Evolutionary conservation across 1,140 invertebrate species (phyloP).

Genomic region (Aphis gossypii): DNA sequence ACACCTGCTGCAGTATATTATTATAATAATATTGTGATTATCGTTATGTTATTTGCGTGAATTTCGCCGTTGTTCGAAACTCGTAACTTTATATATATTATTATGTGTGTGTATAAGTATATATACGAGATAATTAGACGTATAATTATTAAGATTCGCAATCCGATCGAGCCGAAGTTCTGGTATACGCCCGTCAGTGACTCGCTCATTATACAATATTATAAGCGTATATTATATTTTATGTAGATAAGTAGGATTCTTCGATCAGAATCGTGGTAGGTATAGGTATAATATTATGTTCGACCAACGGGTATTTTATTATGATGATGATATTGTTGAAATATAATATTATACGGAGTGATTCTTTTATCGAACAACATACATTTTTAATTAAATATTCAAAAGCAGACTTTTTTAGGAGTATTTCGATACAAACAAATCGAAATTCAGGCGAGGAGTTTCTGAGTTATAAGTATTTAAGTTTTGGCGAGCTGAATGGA

Average conservation of each 20-base stretch:
- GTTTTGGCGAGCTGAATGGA: too few relatives aligned
- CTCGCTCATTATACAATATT: neutral
- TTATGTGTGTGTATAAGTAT: neutral
- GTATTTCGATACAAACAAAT: too few relatives aligned
- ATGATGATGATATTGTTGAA: too few relatives aligned
- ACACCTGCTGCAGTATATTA: constrained; percentile 12
- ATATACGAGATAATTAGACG: neutral
- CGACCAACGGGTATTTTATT: too few relatives aligned
- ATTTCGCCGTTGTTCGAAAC: neutral
- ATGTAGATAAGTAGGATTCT: neutral
- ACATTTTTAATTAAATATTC: too few relatives aligned
- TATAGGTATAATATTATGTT: neutral
- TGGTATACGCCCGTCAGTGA: neutral
- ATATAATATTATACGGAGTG: too few relatives aligned
- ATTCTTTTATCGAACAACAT: too few relatives aligned
- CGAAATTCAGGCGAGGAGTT: too few relatives aligned
- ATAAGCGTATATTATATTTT: neutral
- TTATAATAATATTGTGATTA: constrained; percentile 13
- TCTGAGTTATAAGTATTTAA: too few relatives aligned
- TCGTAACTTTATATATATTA: neutral
- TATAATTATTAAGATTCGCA: neutral
- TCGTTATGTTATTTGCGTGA: neutral
- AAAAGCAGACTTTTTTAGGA: too few relatives aligned
- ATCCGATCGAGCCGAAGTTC: neutral
- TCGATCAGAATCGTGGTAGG: neutral